These are phyloP conservation scores for Dinocampus coccinellae DNA, from an alignment of 2,888 invertebrate genomes.

Conservation along the genomic window DNA sequence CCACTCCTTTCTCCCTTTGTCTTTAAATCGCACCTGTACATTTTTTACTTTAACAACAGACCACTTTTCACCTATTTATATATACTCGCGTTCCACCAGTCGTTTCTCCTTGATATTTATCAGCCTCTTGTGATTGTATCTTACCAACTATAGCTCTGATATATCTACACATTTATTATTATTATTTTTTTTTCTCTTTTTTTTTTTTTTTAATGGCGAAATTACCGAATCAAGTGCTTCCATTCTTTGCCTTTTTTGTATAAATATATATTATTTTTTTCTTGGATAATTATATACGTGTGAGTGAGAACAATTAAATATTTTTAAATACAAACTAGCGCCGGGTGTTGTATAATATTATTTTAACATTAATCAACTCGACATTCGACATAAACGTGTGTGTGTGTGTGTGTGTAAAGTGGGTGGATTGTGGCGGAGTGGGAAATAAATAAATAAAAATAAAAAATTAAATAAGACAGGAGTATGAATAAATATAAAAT, in stretches of 20 bases:
- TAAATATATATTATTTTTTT: background rate
- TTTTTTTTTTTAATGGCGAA: background rate
- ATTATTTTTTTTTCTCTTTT: too few relatives aligned
- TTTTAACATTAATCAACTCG: background rate
- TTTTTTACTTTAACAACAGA: slow-evolving; percentile 9
- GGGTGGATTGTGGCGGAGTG: too few relatives aligned
- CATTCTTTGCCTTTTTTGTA: slow-evolving; percentile 9
- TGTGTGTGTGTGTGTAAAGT: too few relatives aligned
- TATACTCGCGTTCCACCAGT: background rate
- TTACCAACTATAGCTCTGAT: slow-evolving; percentile 6
- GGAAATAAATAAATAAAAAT: background rate
- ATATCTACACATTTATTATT: slow-evolving; percentile 5
- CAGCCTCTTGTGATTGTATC: slow-evolving; percentile 12
- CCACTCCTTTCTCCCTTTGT: slow-evolving; percentile 24
- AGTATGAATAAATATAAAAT: background rate
- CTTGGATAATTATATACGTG: background rate
- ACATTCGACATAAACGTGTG: background rate
- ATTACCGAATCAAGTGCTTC: slow-evolving; percentile 28
- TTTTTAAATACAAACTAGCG: background rate
- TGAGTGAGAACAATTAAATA: slow-evolving; percentile 3
- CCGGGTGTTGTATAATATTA: background rate
- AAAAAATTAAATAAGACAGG: background rate
- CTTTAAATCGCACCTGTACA: slow-evolving; percentile 31
- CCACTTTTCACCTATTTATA: slow-evolving; percentile 17
- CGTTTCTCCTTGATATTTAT: slow-evolving; percentile 23